phyloP scores from a whole-genome alignment of 2,888 invertebrate genomes.

The Pristionchus mayeri region DNA sequence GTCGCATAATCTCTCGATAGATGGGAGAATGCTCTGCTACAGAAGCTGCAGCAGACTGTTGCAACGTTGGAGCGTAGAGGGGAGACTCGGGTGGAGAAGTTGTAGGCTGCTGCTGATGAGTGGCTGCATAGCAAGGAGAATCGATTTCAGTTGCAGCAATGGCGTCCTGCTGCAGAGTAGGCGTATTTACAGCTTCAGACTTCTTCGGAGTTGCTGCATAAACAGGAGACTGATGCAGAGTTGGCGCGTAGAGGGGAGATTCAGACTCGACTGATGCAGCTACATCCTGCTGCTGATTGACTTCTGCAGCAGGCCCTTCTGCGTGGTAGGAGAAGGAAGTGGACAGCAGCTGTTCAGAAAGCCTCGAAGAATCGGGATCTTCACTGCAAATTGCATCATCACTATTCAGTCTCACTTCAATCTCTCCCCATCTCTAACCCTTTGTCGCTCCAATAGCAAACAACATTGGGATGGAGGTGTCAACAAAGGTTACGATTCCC shows the following conservation, averaged over 20 bases:
- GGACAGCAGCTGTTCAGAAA: not conserved
- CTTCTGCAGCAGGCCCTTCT: not conserved
- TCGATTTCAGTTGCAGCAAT: too few relatives aligned
- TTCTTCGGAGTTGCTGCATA: too few relatives aligned
- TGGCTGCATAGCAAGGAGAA: too few relatives aligned
- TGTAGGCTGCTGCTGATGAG: not conserved
- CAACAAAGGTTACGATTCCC: constrained; percentile 16
- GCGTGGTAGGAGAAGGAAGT: constrained; percentile 13
- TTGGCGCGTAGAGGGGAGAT: too few relatives aligned
- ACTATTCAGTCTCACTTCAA: not conserved
- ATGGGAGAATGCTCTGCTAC: not conserved
- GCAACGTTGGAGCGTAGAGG: not conserved
- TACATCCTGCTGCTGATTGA: too few relatives aligned
- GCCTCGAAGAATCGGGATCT: too few relatives aligned
- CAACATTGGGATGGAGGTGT: not conserved
- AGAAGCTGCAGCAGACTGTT: not conserved
- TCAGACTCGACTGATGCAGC: too few relatives aligned
- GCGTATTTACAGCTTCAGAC: too few relatives aligned
- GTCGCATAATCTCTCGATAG: too few relatives aligned
- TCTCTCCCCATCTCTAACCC: too few relatives aligned
- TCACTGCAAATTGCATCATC: not conserved
- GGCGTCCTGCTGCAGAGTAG: too few relatives aligned
- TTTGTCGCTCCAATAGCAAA: not conserved
- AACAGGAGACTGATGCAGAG: too few relatives aligned
- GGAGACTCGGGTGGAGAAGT: not conserved